Percentiles rank a stretch among this genome's conserved stretches.
phyloP scores from a whole-genome alignment of 2,797 vertebrate species.

The Poeciliopsis infans region DNA sequence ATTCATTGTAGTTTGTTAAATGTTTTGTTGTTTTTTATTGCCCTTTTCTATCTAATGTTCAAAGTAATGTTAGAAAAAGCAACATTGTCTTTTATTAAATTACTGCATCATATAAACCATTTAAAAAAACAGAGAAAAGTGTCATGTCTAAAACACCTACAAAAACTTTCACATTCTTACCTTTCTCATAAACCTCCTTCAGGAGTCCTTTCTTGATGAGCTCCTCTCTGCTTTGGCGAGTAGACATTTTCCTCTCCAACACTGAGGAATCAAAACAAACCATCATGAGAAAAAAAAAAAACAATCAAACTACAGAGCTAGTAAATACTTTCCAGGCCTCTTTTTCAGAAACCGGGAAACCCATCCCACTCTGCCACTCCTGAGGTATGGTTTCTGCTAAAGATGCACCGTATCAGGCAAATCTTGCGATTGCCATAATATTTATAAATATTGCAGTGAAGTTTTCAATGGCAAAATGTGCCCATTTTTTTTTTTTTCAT shows the following conservation, averaged over 20 bases:
- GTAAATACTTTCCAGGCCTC: too few species aligned
- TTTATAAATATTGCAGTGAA: neutral
- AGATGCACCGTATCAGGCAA: too few species aligned
- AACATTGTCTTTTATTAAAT: neutral
- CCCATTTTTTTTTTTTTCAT: neutral
- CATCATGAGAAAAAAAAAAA: neutral
- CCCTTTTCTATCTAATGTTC: neutral
- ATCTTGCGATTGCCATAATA: too few species aligned
- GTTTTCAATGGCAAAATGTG: neutral
- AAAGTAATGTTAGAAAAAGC: neutral
- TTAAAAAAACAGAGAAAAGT: neutral
- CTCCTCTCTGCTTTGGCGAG: conserved; percentile 96
- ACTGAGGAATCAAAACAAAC: conserved; percentile 76
- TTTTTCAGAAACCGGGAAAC: too few species aligned
- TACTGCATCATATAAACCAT: neutral
- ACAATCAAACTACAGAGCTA: neutral
- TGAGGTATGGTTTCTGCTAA: too few species aligned
- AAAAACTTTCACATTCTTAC: conserved; percentile 66
- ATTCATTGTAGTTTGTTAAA: neutral
- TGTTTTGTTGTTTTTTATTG: neutral
- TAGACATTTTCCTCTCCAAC: conserved; percentile 97
- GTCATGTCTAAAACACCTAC: too few species aligned
- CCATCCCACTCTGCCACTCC: too few species aligned
- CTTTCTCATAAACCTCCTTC: conserved; percentile 96
- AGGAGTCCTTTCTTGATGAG: conserved; percentile 97